phyloP scores from a whole-genome alignment of 2,113 vertebrate species.

The Edolisoma coerulescens region DNA sequence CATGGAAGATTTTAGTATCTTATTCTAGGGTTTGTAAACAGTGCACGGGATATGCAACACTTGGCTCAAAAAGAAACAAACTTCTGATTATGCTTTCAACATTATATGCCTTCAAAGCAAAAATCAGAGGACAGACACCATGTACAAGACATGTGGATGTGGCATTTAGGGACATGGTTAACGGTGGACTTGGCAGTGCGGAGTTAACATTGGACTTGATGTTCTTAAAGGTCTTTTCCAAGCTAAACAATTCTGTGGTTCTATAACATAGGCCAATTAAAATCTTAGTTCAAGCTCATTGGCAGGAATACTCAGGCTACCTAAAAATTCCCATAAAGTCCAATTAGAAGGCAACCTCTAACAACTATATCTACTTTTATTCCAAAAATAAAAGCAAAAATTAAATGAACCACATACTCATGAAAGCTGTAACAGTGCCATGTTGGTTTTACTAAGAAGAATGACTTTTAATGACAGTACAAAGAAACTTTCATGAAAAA shows the following conservation, averaged over 20 bases:
- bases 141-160: neutral
- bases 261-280: constrained; percentile 31
- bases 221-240: neutral
- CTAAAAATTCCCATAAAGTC: neutral
- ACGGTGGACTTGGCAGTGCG: neutral
- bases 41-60: neutral
- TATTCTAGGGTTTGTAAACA: neutral
- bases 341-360: constrained; percentile 19
- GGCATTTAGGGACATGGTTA: neutral
- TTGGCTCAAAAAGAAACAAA: neutral
- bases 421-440: neutral
- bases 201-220: neutral
- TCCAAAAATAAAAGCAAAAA: constrained; percentile 46
- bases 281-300: constrained; percentile 49
- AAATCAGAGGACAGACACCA: neutral
- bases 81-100: neutral
- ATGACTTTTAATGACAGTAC: neutral
- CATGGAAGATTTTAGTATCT: neutral
- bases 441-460: neutral
- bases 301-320: neutral
- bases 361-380: constrained; percentile 56
- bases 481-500: neutral
- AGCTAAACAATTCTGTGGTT: neutral
- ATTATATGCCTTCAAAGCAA: neutral
- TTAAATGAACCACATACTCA: constrained; percentile 9